A percentile compares a stretch with the other conserved stretches of the same genome.
phyloP scores from a whole-genome alignment of 2,797 vertebrate genomes.

The Oreortyx pictus region DNA sequence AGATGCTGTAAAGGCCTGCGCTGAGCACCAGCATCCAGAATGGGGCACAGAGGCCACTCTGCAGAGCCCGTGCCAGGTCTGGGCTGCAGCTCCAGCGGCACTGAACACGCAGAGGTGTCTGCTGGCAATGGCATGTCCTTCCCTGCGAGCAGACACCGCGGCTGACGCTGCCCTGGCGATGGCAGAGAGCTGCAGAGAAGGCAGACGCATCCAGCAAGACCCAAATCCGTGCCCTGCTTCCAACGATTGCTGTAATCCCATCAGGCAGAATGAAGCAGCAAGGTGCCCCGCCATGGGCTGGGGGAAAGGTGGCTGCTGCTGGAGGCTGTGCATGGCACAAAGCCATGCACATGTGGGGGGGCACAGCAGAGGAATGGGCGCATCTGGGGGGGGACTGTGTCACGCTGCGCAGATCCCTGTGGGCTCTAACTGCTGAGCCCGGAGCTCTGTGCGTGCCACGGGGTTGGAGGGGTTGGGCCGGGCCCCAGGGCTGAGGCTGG shows the following conservation, averaged over 20 bases:
- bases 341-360: neutral
- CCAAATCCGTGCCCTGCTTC: conserved; percentile 24
- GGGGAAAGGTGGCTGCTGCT: neutral
- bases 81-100: neutral
- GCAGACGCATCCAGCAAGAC: neutral
- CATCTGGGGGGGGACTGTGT: neutral
- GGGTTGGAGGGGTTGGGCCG: neutral
- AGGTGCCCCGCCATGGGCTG: neutral
- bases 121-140: neutral
- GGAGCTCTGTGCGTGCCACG: neutral
- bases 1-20: neutral
- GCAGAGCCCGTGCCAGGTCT: neutral
- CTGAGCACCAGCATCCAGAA: neutral
- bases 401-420: rapidly evolving
- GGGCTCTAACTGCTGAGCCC: neutral
- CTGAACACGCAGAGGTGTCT: rapidly evolving
- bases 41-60: neutral
- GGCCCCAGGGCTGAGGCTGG: neutral
- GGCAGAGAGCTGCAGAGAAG: neutral
- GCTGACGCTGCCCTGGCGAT: neutral
- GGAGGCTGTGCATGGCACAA: neutral
- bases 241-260: conserved; percentile 41
- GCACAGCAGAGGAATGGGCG: neutral
- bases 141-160: neutral
- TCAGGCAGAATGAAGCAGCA: neutral